Percentiles rank a stretch among this genome's conserved stretches.
phyloP scores from a whole-genome alignment of 2,797 vertebrate genomes.

The Gallinago solitaria region DNA sequence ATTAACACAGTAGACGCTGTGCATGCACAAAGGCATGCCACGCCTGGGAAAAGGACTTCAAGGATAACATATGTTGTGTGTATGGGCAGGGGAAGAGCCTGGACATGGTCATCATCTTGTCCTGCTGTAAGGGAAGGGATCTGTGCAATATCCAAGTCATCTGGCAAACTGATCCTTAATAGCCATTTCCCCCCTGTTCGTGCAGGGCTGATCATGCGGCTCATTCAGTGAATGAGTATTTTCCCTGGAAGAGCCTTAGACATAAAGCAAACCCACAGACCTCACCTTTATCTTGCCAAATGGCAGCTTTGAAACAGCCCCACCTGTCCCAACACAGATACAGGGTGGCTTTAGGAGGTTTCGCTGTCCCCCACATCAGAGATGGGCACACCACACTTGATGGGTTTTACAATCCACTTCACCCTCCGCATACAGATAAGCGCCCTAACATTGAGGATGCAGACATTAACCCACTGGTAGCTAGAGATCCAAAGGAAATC shows the following conservation, averaged over 20 bases:
- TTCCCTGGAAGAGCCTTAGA: background rate
- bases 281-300: background rate
- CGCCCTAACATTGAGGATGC: background rate
- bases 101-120: background rate
- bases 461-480: background rate
- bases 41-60: background rate
- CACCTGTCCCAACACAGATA: too few relatives aligned
- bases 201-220: background rate
- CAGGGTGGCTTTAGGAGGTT: background rate
- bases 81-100: background rate
- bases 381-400: too few relatives aligned
- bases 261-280: background rate
- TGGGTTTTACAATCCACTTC: background rate
- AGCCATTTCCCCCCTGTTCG: background rate
- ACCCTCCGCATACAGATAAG: background rate
- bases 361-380: background rate
- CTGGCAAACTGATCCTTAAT: rapidly evolving
- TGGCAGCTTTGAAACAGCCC: background rate
- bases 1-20: background rate
- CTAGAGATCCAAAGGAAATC: background rate
- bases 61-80: background rate
- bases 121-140: background rate
- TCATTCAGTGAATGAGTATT: background rate
- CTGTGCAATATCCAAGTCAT: background rate
- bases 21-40: background rate